Percentiles rank a stretch among this genome's conserved stretches.
Evolutionary conservation across 2,888 invertebrate genomes (phyloP).

Genomic region (Aphrophora alni): DNA sequence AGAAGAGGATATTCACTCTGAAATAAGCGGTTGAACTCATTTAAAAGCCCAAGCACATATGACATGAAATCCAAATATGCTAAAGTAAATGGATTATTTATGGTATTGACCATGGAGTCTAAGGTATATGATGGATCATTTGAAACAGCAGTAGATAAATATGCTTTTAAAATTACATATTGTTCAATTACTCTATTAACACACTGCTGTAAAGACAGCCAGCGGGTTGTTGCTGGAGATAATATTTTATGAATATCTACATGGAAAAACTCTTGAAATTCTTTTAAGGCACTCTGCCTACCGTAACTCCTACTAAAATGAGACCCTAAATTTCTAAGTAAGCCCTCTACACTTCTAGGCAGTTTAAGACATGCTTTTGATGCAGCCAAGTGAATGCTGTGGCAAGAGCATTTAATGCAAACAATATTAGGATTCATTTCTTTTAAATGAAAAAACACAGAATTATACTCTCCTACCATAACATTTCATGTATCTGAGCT

Average conservation of each 20-base stretch:
- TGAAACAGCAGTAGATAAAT: not conserved
- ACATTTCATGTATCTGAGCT: constrained; percentile 31
- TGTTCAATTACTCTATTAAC: constrained; percentile 20
- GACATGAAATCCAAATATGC: constrained; percentile 36
- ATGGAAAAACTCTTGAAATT: constrained; percentile 22
- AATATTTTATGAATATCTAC: constrained; percentile 27
- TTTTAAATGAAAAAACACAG: constrained; percentile 20
- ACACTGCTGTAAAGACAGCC: constrained; percentile 15
- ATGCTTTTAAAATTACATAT: constrained; percentile 12
- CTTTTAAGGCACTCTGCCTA: constrained; percentile 4
- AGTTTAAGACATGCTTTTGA: constrained; percentile 23
- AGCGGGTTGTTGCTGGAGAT: constrained; percentile 13
- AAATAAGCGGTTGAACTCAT: constrained; percentile 33
- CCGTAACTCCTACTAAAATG: constrained; percentile 25
- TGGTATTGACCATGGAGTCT: constrained; percentile 7
- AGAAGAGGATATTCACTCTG: constrained; percentile 30
- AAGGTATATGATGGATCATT: constrained; percentile 29
- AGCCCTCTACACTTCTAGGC: constrained; percentile 17
- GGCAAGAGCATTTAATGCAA: constrained; percentile 21
- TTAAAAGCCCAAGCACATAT: constrained; percentile 31
- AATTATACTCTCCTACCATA: constrained; percentile 21
- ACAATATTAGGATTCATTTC: constrained; percentile 2
- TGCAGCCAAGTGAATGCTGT: constrained; percentile 25
- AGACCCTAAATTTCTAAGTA: constrained; percentile 16
- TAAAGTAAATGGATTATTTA: constrained; percentile 29